Conservation (phyloP, 2,113 vertebrate genomes). For the Nibea albiflora region DNA sequence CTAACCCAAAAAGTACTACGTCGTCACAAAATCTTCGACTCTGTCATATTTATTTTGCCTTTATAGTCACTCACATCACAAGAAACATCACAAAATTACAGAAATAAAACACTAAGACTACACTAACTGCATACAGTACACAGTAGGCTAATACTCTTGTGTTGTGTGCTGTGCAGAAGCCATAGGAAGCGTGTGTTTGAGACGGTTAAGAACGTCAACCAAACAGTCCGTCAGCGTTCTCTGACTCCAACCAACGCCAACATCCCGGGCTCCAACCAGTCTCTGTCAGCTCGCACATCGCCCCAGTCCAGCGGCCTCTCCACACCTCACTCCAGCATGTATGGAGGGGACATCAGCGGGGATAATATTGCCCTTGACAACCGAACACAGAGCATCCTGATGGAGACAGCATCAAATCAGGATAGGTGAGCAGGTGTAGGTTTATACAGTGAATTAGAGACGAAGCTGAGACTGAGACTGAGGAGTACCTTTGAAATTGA, state of each 20-base stretch:
- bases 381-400: slow-evolving; percentile 91
- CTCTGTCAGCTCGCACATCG: slow-evolving; percentile 88
- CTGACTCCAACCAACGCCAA: slow-evolving; percentile 91
- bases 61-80: background rate
- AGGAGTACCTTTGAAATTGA: background rate
- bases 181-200: slow-evolving; percentile 95
- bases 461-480: too few species aligned
- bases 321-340: slow-evolving; percentile 89
- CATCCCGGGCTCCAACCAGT: slow-evolving; percentile 98
- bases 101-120: background rate
- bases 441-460: background rate
- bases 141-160: background rate
- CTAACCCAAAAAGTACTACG: background rate
- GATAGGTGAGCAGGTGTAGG: slow-evolving; percentile 81
- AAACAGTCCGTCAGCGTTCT: slow-evolving; percentile 91
- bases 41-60: background rate
- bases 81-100: background rate
- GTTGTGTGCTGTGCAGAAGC: slow-evolving; percentile 75
- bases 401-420: slow-evolving; percentile 87
- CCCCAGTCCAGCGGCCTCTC: slow-evolving; percentile 90
- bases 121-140: background rate
- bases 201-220: slow-evolving; percentile 94
- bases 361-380: slow-evolving; percentile 89
- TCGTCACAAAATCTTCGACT: background rate
- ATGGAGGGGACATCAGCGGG: slow-evolving; percentile 86